phyloP scores from a whole-genome alignment of 2,113 vertebrate species.

The Colius striatus region DNA sequence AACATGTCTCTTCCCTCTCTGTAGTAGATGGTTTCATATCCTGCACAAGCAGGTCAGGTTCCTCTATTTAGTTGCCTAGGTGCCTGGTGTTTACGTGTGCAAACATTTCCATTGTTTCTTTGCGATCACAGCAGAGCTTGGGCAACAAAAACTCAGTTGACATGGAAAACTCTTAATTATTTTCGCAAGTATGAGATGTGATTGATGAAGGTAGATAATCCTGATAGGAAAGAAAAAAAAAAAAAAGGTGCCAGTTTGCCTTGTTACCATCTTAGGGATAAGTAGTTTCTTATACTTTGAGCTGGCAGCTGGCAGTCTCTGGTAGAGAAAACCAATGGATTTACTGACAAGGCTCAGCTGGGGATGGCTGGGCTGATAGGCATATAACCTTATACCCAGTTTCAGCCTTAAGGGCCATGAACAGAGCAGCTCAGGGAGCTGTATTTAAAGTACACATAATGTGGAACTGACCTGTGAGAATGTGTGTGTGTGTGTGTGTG shows the following conservation, averaged over 20 bases:
- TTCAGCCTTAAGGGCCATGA: conserved; percentile 55
- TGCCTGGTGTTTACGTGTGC: conserved; percentile 38
- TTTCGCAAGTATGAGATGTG: conserved; percentile 17
- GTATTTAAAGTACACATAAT: background rate
- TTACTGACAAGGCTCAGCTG: conserved; percentile 16
- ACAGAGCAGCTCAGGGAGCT: background rate
- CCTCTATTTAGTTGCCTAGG: conserved; percentile 37
- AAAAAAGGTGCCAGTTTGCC: background rate
- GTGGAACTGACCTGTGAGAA: background rate
- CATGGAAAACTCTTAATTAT: conserved; percentile 41
- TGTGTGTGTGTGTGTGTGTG: background rate
- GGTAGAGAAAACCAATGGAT: conserved; percentile 25
- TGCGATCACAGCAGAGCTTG: background rate
- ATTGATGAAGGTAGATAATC: conserved; percentile 23
- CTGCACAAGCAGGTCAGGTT: conserved; percentile 38
- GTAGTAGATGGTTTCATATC: conserved; percentile 24
- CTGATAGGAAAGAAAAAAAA: background rate
- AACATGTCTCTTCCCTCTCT: background rate
- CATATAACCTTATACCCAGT: conserved; percentile 42
- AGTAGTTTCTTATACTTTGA: background rate
- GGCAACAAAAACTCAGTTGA: conserved; percentile 27
- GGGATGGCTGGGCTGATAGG: background rate
- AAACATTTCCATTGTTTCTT: conserved; percentile 45
- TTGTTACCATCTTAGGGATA: conserved; percentile 40
- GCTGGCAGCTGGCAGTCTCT: background rate